These are phyloP conservation scores for Crotalus horridus DNA, from an alignment of 2,113 vertebrate species.

Conservation along the genomic window DNA sequence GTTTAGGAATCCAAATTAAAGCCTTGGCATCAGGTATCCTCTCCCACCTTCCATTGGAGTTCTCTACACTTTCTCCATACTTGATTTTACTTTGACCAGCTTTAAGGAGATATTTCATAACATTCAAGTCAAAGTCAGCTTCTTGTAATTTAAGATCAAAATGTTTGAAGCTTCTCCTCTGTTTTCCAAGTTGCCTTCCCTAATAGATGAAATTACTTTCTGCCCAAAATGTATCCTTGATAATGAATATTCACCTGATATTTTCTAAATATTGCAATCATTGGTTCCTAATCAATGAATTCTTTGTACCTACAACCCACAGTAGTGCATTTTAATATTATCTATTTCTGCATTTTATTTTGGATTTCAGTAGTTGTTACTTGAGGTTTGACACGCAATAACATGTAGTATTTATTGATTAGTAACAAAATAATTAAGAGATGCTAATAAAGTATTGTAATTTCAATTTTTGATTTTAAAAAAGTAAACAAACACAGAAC, in stretches of 20 bases:
- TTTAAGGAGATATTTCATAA: background rate
- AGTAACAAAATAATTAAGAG: background rate
- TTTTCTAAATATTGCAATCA: background rate
- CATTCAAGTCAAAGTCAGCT: background rate
- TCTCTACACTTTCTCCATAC: background rate
- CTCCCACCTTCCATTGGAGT: background rate
- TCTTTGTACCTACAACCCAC: background rate
- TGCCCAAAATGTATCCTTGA: background rate
- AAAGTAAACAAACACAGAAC: background rate
- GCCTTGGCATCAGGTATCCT: background rate
- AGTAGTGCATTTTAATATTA: background rate
- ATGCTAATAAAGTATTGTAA: background rate
- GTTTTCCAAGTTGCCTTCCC: background rate
- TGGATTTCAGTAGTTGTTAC: background rate
- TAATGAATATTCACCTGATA: background rate
- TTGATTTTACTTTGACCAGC: background rate
- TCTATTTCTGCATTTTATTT: background rate
- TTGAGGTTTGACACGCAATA: background rate
- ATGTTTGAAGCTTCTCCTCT: background rate
- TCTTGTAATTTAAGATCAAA: background rate
- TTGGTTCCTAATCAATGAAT: background rate
- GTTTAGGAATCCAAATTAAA: background rate
- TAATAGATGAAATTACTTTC: background rate
- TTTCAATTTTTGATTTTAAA: background rate
- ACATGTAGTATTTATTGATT: background rate